Evolutionary conservation across 2,113 vertebrate genomes (phyloP).

Genomic region (Spizaetus ornatus): DNA sequence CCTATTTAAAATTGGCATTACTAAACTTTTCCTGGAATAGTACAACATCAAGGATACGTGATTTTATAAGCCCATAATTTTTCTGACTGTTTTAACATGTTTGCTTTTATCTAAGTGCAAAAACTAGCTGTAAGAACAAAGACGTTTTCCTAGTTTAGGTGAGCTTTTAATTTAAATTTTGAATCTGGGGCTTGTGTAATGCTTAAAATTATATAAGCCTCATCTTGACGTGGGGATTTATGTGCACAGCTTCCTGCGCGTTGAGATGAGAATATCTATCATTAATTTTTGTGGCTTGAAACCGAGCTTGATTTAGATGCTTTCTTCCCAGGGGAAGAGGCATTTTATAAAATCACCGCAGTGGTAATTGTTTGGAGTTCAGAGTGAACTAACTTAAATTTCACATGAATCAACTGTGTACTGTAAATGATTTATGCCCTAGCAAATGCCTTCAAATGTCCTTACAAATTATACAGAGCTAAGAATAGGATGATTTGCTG

Average conservation of each 20-base stretch:
- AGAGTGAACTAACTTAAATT: not conserved
- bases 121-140: not conserved
- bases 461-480: not conserved
- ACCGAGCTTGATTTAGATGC: slow-evolving; percentile 27
- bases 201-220: not conserved
- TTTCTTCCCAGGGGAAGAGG: not conserved
- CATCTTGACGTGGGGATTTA: not conserved
- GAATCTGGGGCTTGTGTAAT: not conserved
- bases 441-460: not conserved
- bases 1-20: not conserved
- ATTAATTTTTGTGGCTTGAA: slow-evolving; percentile 11
- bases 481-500: slow-evolving; percentile 7
- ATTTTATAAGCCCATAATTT: rapidly evolving
- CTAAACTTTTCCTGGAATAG: not conserved
- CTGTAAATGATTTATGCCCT: not conserved
- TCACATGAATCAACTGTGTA: not conserved
- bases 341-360: not conserved
- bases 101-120: not conserved
- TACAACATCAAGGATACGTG: not conserved
- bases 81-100: not conserved
- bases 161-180: not conserved
- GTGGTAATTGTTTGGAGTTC: slow-evolving; percentile 25
- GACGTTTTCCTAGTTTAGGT: not conserved
- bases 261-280: not conserved
- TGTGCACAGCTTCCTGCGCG: not conserved